Evolutionary conservation across 2,888 invertebrate species (phyloP), one percentile per base, ranked within the genome.

Genomic region (Cylindroiulus punctatus): DNA sequence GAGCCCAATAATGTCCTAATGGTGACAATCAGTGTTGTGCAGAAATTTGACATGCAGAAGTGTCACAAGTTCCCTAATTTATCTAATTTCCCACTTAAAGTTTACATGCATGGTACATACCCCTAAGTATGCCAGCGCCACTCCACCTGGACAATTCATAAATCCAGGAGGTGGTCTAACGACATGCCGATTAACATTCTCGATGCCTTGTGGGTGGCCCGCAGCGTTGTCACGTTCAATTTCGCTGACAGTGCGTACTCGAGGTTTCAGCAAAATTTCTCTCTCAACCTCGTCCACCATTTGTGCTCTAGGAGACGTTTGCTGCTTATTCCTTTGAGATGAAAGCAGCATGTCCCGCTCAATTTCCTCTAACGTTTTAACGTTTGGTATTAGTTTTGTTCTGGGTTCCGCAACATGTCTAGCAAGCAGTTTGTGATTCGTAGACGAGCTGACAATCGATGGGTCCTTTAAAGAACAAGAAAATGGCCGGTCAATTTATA

Each of bases 321-420:
- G 84, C n/a, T 36, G 40, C n/a, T 36, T 42, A 30, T 84, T 52
- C 36, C 19, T 84, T 36, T 47, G 83, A 19, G 42, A 84, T 19
- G 36, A 42, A 88, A 93, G 93, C 0, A 94, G 92, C 86, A 95
- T 91, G 88, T 93, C 94, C 81, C 94, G 92, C 90, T 95, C 95
- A 89, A 95, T 88, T 90, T 95, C 95, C 89, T 95, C 95, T 12
- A 95, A 94, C 0, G 95, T 95, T 90, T 94, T 93, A 17, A 87
- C 93, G 91, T 94, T 94, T 90, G 93, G 93, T 86, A 93, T 90
- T 12, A 85, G 81, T 85, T 86, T 52, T 19, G 86, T 30, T 26
- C 36, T 30, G 1, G 85, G 14, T 14, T 83, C 14, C 12, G 14
- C 14, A 14, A 30, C 30, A 14, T 14, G 14, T 30, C 26, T 76